Evolutionary conservation across 2,113 vertebrate species (phyloP), one percentile per base, ranked within the genome.

Genomic region (Archocentrus centrarchus): DNA sequence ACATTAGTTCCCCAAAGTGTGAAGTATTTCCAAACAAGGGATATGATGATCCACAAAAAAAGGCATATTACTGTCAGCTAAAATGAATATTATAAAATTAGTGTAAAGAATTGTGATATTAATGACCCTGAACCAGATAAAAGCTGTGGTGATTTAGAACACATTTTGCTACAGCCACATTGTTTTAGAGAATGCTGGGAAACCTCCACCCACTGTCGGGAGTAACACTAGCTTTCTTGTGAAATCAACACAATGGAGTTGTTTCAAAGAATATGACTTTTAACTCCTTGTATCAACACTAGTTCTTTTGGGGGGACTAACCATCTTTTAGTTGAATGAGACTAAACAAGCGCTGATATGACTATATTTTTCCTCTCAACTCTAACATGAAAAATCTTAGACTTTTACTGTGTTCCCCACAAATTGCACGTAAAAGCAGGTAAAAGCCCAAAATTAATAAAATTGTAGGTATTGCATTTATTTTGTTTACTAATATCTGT

Each of bases 131-230:
- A 18, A 73, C 66, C 66, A 53, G 44, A 70, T 32, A 53, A 53
- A 70, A 70, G 50, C 66, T 70, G 66, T 73, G 44, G 66, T 20
- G 44, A 70, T 70, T 70, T 53, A 13, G 44, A 70, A 53, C 44
- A 70, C 66, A 70, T 70, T 70, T 8, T 53, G 44, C 66, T 53
- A 0, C 66, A 70, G 47, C 41, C 66, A 27, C 50, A 32, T 70
- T 70, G 66, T 70, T 70, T 53, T 53, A 20, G 66, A 70, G 53
- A 53, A 70, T 70, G 24, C 66, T 70, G 66, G 44, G 66, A 70
- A 53, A 70, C 66, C 66, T 70, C 66, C 66, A 70, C 66, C 66
- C 66, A 70, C 66, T 70, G 66, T 70, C 53, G 66, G 66, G 66
- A 70, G 66, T 70, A 70, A 70, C 66, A 70, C 66, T 70, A 70